Base-by-base conservation (phyloP, 2,113 vertebrate genomes). In the Paradoxurus hermaphroditus region DNA sequence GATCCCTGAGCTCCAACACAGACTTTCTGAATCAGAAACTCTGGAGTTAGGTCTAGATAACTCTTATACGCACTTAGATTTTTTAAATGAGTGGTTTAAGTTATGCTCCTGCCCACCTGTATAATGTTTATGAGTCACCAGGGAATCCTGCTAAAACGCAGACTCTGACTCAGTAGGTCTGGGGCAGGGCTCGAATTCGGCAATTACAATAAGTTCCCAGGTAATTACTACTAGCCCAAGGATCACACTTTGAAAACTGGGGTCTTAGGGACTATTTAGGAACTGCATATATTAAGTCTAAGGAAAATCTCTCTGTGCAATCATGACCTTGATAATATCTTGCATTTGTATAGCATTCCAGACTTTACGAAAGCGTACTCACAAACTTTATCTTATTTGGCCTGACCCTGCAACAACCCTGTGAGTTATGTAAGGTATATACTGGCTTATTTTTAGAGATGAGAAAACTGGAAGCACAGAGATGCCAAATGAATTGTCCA, bases 381-480 rank as follows among this genome's bases (percentile, higher is more conserved):
- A 91, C 53, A 91, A 68, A 94, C 10, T 49, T 56, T 91, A 67
- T 82, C 67, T 94, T 56, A 63, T 78, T 73, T 95, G 78, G 11
- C 72, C 68, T 75, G 41, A 95, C 63, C 72, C 92, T 36, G 94
- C 44, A 90, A 93, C 70, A 84, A 67, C 29, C 13, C n/a, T 63
- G 67, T 68, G 49, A 94, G 27, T 21, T 46, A 75, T 39, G 15
- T 72, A 85, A 84, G 7, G 41, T 79, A 67, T 53, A 44, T 68
- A n/a, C 8, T 39, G 25, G 88, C 51, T 81, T 72, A 84, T n/a
- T 95, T 85, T 94, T 73, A 79, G 31, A 53, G 29, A 36, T 84
- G 78, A 92, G 59, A 86, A 96, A 91, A 92, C 70, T 92, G 65
- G 86, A 93, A 11, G 18, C 31, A 77, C 41, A 94, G 67, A 95